phyloP scores from a whole-genome alignment of 2,888 invertebrate genomes.

The Diaprepes abbreviatus region DNA sequence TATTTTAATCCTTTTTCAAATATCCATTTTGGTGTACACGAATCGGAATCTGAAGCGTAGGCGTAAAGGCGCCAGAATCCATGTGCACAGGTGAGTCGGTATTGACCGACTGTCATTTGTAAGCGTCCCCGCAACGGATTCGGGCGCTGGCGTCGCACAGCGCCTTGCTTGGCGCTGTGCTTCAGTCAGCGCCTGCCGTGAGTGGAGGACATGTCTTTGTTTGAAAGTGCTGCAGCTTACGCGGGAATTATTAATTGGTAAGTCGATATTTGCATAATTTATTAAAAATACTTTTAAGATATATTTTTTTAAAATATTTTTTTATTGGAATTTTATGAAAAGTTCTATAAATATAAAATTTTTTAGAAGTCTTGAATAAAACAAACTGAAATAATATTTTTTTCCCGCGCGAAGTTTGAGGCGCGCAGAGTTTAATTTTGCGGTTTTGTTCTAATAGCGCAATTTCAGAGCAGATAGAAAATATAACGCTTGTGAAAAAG shows the following conservation, averaged over 20 bases:
- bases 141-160: slow-evolving; percentile 66
- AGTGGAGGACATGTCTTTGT: slow-evolving; percentile 65
- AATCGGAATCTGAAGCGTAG: slow-evolving; percentile 31
- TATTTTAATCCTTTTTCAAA: slow-evolving; percentile 6
- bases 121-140: slow-evolving; percentile 64
- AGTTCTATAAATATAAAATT: too few species aligned
- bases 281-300: not conserved
- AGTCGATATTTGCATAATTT: slow-evolving; percentile 53
- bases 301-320: not conserved
- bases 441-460: too few species aligned
- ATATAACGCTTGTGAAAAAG: too few species aligned
- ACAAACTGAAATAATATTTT: too few species aligned
- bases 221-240: slow-evolving; percentile 59
- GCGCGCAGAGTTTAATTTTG: too few species aligned
- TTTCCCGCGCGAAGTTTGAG: too few species aligned
- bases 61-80: slow-evolving; percentile 49
- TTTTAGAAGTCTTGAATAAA: too few species aligned
- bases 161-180: slow-evolving; percentile 62
- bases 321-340: too few species aligned
- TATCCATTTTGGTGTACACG: slow-evolving; percentile 11
- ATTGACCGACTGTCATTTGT: slow-evolving; percentile 66
- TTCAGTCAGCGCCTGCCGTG: slow-evolving; percentile 66
- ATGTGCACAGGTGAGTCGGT: slow-evolving; percentile 62
- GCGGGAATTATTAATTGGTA: slow-evolving; percentile 64
- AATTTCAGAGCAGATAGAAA: too few species aligned